Conservation (phyloP, 2,888 invertebrate genomes). For the Tillus elongatus region DNA sequence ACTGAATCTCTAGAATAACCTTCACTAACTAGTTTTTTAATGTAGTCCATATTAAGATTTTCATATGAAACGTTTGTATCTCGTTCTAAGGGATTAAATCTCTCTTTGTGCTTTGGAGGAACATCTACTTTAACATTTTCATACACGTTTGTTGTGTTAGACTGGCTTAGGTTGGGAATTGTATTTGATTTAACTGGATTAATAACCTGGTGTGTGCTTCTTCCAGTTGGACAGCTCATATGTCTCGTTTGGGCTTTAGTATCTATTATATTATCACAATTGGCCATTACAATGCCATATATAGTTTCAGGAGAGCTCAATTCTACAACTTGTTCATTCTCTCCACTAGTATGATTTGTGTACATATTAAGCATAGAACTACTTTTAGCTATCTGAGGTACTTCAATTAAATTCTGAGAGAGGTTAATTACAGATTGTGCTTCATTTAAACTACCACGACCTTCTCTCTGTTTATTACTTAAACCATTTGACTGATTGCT, state of each 20-base stretch:
- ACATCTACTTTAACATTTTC: conserved; percentile 33
- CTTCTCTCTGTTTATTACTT: no score
- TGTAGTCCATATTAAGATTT: conserved; percentile 85
- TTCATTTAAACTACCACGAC: conserved; percentile 28
- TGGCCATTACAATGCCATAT: conserved; percentile 60
- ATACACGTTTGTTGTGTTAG: conserved; percentile 18
- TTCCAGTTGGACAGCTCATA: conserved; percentile 33
- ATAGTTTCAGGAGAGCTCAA: conserved; percentile 65
- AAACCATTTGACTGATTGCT: no score
- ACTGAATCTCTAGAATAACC: conserved; percentile 88
- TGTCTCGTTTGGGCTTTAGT: conserved; percentile 32
- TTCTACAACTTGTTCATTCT: conserved; percentile 29
- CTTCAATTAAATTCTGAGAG: conserved; percentile 26
- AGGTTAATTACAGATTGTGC: conserved; percentile 36
- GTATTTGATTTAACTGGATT: conserved; percentile 49
- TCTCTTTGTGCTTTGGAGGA: conserved; percentile 30
- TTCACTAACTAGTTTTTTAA: conserved; percentile 77
- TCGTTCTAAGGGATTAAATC: conserved; percentile 36
- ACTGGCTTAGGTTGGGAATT: conserved; percentile 47
- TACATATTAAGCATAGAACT: conserved; percentile 39
- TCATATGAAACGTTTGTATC: conserved; percentile 57
- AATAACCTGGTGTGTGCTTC: conserved; percentile 21
- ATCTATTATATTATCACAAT: conserved; percentile 40
- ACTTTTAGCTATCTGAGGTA: conserved; percentile 35
- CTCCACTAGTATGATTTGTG: conserved; percentile 20